Conservation (phyloP, 2,888 invertebrate species). For the Drosophila kambysellisi region DNA sequence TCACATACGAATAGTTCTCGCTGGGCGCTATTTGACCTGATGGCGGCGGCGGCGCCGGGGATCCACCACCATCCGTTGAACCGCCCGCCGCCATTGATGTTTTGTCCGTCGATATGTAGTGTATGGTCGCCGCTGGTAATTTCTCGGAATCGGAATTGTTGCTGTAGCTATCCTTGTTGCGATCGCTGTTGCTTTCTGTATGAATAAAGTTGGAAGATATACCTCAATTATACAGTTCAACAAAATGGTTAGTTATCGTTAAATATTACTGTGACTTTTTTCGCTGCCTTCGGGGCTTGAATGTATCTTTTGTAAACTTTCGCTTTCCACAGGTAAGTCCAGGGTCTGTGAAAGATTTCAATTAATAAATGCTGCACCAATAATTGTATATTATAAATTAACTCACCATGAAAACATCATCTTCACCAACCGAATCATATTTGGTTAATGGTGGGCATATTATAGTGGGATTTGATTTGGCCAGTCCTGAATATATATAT, state of each 20-base stretch:
- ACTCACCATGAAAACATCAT: slow-evolving; percentile 97
- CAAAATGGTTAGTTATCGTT: neutral
- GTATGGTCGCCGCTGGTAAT: slow-evolving; percentile 85
- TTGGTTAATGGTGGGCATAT: slow-evolving; percentile 84
- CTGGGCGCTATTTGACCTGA: slow-evolving; percentile 84
- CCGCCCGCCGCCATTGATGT: slow-evolving; percentile 49
- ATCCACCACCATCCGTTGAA: slow-evolving; percentile 38
- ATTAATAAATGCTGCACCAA: neutral
- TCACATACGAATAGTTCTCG: slow-evolving; percentile 93
- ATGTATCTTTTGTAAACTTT: slow-evolving; percentile 87
- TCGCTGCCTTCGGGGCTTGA: slow-evolving; percentile 89
- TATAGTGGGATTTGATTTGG: slow-evolving; percentile 89
- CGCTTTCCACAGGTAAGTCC: slow-evolving; percentile 93
- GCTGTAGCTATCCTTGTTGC: slow-evolving; percentile 75
- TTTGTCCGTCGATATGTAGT: slow-evolving; percentile 87
- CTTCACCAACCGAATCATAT: slow-evolving; percentile 92
- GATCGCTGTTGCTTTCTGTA: slow-evolving; percentile 83
- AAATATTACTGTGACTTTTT: slow-evolving; percentile 84
- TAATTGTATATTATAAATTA: neutral
- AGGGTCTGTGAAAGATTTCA: slow-evolving; percentile 88
- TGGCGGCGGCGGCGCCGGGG: slow-evolving; percentile 43
- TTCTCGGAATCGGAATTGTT: slow-evolving; percentile 81
- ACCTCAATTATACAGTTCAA: neutral
- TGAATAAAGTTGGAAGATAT: neutral
- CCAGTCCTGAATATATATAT: slow-evolving; percentile 87